These are phyloP conservation scores for Drosophila sturtevanti DNA, from an alignment of 1,140 invertebrate species.

Conservation along the genomic window DNA sequence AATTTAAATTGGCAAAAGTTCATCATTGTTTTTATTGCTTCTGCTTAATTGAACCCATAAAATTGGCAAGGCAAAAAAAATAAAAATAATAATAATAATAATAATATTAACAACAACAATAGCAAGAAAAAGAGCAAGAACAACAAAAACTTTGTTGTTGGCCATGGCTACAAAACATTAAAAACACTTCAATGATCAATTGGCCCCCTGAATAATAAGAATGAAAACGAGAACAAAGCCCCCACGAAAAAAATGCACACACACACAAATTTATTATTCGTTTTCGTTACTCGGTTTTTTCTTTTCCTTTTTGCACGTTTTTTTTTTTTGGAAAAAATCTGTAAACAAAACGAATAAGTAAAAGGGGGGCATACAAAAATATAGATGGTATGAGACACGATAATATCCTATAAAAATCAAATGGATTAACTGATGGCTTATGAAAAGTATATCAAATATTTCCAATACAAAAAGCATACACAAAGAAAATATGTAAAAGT, in stretches of 20 bases:
- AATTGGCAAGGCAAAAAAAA: conserved; percentile 35
- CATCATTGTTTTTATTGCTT: conserved; percentile 74
- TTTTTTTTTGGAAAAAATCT: conserved; percentile 40
- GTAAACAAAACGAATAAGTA: conserved; percentile 48
- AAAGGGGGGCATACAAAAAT: neutral
- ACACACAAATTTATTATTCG: conserved; percentile 35
- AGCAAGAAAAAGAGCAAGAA: conserved; percentile 9
- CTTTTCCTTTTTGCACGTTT: neutral
- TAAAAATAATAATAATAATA: conserved; percentile 1
- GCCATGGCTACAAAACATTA: conserved; percentile 56
- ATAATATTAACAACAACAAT: conserved; percentile 31
- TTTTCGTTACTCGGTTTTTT: neutral
- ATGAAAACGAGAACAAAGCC: conserved; percentile 25
- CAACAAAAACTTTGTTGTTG: conserved; percentile 18
- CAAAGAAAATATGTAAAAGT: too few relatives aligned
- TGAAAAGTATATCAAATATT: too few relatives aligned
- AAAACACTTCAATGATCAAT: conserved; percentile 64
- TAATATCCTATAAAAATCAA: neutral
- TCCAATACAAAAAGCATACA: too few relatives aligned
- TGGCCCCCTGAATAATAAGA: conserved; percentile 26
- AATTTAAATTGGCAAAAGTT: conserved; percentile 70
- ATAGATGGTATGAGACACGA: neutral
- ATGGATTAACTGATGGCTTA: too few relatives aligned
- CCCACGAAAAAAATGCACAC: conserved; percentile 36
- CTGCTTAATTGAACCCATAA: conserved; percentile 75